Percentiles rank a stretch among this genome's conserved stretches.
Evolutionary conservation across 2,888 invertebrate species (phyloP).

Genomic region (Pyrrhosoma nymphula): DNA sequence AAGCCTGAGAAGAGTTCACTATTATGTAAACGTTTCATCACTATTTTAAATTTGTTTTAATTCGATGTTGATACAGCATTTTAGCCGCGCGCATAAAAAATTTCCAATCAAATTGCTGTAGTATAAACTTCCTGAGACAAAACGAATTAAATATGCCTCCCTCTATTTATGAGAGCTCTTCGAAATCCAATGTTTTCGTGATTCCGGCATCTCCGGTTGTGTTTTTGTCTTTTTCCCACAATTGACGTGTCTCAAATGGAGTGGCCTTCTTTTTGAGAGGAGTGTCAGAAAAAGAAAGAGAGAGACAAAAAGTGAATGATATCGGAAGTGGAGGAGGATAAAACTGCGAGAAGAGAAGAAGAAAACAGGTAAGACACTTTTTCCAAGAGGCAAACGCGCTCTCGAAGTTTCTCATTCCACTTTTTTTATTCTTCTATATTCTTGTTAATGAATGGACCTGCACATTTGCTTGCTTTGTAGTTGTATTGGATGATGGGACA

Average conservation of each 20-base stretch:
- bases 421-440: not conserved
- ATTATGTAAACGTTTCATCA: too few relatives aligned
- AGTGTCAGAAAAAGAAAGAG: slow-evolving; percentile 7
- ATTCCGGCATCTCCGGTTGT: not conserved
- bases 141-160: too few relatives aligned
- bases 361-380: slow-evolving; percentile 54
- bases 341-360: not conserved
- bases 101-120: too few relatives aligned
- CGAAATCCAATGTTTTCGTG: not conserved
- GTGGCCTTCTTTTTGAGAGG: not conserved
- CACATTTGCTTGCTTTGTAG: slow-evolving; percentile 65
- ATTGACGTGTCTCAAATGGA: not conserved
- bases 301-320: not conserved
- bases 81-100: too few relatives aligned
- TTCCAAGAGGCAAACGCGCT: slow-evolving; percentile 33
- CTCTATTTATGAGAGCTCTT: not conserved
- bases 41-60: too few relatives aligned
- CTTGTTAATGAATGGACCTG: slow-evolving; percentile 57
- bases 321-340: not conserved
- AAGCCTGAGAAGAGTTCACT: too few relatives aligned
- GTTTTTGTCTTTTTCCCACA: not conserved
- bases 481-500: slow-evolving; percentile 47
- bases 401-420: not conserved
- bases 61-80: too few relatives aligned
- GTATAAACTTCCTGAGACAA: too few relatives aligned